Evolutionary conservation across 2,888 invertebrate genomes (phyloP).

Genomic region (Cephonodes hylas): DNA sequence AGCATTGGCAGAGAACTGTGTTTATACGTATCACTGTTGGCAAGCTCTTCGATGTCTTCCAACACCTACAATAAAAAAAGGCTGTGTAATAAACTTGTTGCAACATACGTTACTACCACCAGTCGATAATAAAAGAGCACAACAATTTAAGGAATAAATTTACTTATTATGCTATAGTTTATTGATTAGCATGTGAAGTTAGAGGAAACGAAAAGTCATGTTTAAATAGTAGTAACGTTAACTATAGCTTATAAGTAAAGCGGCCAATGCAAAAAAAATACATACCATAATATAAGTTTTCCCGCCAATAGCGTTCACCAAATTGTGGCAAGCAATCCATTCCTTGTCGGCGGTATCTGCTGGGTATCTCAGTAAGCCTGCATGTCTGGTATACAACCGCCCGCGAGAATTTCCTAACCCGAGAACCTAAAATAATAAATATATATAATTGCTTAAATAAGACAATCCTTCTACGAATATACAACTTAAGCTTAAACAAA

Average conservation of each 20-base stretch:
- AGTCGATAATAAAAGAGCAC: too few species aligned
- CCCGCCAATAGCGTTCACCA: conserved; percentile 89
- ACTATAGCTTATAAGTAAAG: too few species aligned
- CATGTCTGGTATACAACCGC: conserved; percentile 88
- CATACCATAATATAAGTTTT: conserved; percentile 87
- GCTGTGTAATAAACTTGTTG: conserved; percentile 18
- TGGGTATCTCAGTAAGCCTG: conserved; percentile 87
- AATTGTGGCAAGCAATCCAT: conserved; percentile 88
- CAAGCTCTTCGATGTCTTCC: conserved; percentile 88
- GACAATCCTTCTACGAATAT: too few species aligned
- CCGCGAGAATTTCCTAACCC: conserved; percentile 89
- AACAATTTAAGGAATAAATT: too few species aligned
- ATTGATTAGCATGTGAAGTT: too few species aligned
- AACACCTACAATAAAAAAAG: conserved; percentile 71
- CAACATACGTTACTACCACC: background rate
- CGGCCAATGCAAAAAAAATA: background rate
- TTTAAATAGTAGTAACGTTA: too few species aligned
- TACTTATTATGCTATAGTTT: too few species aligned
- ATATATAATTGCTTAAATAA: too few species aligned
- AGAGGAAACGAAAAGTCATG: background rate
- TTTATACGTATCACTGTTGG: conserved; percentile 86
- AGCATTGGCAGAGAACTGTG: conserved; percentile 83
- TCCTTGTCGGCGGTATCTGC: conserved; percentile 91
- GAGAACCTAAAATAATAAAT: conserved; percentile 69
- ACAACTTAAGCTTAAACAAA: too few species aligned